Evolutionary conservation across 2,888 invertebrate species (phyloP).

Genomic region (Stramonita haemastoma): DNA sequence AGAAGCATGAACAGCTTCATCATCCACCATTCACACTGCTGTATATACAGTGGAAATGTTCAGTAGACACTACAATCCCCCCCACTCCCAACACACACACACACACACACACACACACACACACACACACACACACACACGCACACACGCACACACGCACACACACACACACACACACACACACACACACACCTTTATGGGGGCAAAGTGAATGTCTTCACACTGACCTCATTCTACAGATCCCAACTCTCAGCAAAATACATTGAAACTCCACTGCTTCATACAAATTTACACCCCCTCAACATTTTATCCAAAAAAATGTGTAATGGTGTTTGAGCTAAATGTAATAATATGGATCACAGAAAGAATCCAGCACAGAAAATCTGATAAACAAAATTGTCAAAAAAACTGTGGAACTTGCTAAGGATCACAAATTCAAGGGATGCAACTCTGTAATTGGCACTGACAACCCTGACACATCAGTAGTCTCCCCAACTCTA

Average conservation of each 20-base stretch:
- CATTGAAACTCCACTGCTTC: too few species aligned
- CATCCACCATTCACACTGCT: too few species aligned
- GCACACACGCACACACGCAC: neutral
- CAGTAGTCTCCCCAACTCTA: neutral
- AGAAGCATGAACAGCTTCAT: too few species aligned
- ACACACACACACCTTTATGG: too few species aligned
- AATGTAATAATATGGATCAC: neutral
- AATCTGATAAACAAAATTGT: constrained; percentile 8
- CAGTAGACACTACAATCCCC: neutral
- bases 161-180: neutral
- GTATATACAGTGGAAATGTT: too few species aligned
- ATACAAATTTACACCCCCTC: neutral
- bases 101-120: neutral
- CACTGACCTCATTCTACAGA: too few species aligned
- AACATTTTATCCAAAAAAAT: neutral
- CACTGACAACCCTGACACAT: too few species aligned
- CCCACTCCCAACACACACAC: neutral
- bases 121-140: neutral
- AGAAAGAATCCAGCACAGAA: neutral
- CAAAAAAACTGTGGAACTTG: neutral
- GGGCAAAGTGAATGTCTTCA: too few species aligned
- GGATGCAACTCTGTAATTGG: too few species aligned
- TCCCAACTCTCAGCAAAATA: constrained; percentile 6
- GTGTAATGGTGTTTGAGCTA: too few species aligned
- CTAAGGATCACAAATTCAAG: neutral